Evolutionary conservation across 2,797 vertebrate genomes (phyloP).

Genomic region (Galagoides demidoff): DNA sequence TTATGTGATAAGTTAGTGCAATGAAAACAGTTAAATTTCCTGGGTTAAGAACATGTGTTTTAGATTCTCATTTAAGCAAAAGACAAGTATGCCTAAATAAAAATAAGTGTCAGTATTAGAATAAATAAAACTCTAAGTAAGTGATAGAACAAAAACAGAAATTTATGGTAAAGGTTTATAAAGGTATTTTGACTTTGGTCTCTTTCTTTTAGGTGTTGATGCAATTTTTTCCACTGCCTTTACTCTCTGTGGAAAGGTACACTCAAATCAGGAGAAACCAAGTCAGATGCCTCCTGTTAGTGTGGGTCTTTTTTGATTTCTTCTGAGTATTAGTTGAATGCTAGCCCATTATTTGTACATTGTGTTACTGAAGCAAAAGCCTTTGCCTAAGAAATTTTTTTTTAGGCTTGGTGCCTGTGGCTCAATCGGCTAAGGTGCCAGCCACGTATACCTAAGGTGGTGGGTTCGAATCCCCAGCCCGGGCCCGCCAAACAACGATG

Average conservation of each 20-base stretch:
- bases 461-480: no score
- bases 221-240: neutral
- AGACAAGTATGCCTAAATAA: neutral
- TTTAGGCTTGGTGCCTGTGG: no score
- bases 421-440: no score
- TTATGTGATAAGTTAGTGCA: neutral
- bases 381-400: neutral
- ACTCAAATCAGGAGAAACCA: neutral
- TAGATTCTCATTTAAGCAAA: neutral
- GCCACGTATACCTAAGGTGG: no score
- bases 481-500: no score
- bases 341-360: neutral
- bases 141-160: neutral
- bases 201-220: neutral
- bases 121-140: neutral
- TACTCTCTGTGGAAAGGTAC: neutral
- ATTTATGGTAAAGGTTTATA: neutral
- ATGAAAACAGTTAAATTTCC: neutral
- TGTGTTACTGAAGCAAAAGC: neutral
- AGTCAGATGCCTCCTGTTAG: neutral
- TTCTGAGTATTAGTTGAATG: neutral
- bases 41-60: neutral
- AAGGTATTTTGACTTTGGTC: neutral
- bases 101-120: neutral
- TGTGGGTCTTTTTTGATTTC: neutral